Conservation (phyloP, 2,113 vertebrate species). For the Passer montanus region DNA sequence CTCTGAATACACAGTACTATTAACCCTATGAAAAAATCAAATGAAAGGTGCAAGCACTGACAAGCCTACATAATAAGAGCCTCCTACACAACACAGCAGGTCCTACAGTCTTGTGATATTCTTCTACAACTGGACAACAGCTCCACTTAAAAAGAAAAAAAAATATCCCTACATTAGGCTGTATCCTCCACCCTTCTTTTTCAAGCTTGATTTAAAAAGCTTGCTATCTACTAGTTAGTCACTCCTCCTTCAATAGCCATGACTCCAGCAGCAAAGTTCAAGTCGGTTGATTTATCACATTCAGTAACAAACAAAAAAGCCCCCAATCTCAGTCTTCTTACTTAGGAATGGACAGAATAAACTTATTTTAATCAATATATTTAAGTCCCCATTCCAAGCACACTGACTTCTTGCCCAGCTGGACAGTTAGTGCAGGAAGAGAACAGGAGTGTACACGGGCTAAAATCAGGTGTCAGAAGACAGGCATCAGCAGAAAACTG, state of each 20-base stretch:
- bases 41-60: background rate
- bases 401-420: background rate
- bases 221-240: background rate
- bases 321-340: background rate
- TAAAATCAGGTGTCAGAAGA: background rate
- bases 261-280: background rate
- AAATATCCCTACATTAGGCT: background rate
- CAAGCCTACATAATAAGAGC: background rate
- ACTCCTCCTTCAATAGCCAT: background rate
- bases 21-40: constrained; percentile 27
- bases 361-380: background rate
- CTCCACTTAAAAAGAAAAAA: background rate
- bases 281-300: background rate
- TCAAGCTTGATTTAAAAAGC: background rate
- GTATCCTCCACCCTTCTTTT: background rate
- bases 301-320: background rate
- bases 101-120: background rate
- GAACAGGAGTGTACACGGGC: background rate
- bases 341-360: background rate
- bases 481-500: background rate
- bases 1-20: constrained; percentile 6
- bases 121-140: background rate
- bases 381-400: background rate
- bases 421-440: background rate
- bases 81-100: background rate